Evolutionary conservation across 2,888 invertebrate genomes (phyloP), one percentile per base, ranked within the genome.

Genomic region (Lasioglossum oenotherae): DNA sequence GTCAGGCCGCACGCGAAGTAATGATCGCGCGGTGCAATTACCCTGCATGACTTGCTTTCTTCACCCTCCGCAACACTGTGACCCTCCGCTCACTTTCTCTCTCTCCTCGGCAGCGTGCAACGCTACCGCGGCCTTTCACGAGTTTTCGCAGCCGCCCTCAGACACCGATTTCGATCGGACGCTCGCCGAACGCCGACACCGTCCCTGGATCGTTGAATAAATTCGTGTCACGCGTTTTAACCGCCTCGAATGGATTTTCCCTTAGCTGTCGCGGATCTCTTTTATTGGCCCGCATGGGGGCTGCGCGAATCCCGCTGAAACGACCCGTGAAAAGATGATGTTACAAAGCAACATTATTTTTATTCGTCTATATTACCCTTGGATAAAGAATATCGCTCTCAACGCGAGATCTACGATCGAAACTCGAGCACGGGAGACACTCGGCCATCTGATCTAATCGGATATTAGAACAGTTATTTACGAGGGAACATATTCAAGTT

Each of bases 1-100:
- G 81, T 75, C 78, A 60, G 83, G 72, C 84, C 89, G 89, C 92
- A 91, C 90, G 92, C 91, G 88, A 91, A 86, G 88, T 89, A 92
- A 91, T 91, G 92, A 87, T 92, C 86, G 92, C 87, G 82, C 86
- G 81, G 92, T 91, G 93, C 95, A 95, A 95, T 95, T 95, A 95
- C 94, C 89, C 92, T 92, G 89, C 93, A 92, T 95, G 95, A 95
- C 95, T 95, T 94, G 95, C 95, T 92, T 88, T 92, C 87, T 91
- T 88, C 90, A 92, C 94, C 93, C 94, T 92, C 84, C 31, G 82
- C 86, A 76, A 78, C 87, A 82, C 83, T 85, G 88, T 85, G 88
- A 82, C 87, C 90, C 90, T 90, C 86, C 83, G 84, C 82, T 88
- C 82, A 80, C 72, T 41, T 78, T 81, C 80, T 31, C 53, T 53